Conservation (phyloP, 2,888 invertebrate genomes). For the Eubasilissa splendida region DNA sequence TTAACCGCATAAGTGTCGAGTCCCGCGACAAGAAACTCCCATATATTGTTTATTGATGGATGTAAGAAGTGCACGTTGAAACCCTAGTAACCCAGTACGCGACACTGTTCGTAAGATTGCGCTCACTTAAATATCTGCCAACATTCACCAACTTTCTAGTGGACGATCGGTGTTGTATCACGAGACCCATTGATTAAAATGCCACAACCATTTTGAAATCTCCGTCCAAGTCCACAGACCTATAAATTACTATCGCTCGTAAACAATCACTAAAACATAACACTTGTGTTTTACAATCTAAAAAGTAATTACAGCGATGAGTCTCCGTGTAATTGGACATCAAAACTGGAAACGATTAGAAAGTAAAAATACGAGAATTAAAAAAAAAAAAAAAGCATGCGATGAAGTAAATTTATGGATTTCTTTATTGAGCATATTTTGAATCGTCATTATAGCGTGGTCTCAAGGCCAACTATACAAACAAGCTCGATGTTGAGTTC, state of each 20-base stretch:
- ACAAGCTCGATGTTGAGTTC: too few relatives aligned
- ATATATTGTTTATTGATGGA: too few relatives aligned
- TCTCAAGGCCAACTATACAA: too few relatives aligned
- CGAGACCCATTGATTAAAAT: neutral
- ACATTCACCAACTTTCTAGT: slow-evolving; percentile 1
- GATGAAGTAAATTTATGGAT: too few relatives aligned
- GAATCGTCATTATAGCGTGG: too few relatives aligned
- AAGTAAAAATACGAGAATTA: slow-evolving; percentile 3
- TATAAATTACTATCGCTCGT: neutral
- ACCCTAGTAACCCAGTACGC: too few relatives aligned
- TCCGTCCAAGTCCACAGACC: neutral
- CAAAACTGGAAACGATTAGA: slow-evolving; percentile 9
- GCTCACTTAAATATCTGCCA: neutral
- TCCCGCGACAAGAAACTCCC: too few relatives aligned
- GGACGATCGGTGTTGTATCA: neutral
- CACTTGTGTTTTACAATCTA: neutral
- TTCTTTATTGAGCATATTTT: too few relatives aligned
- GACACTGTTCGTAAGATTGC: too few relatives aligned
- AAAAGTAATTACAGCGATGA: slow-evolving; percentile 21
- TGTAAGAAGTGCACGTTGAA: too few relatives aligned
- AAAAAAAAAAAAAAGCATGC: neutral
- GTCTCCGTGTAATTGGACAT: slow-evolving; percentile 5
- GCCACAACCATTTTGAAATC: neutral
- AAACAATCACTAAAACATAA: neutral
- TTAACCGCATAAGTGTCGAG: too few relatives aligned